Evolutionary conservation across 2,797 vertebrate species (phyloP).

Genomic region (Capromys pilorides): DNA sequence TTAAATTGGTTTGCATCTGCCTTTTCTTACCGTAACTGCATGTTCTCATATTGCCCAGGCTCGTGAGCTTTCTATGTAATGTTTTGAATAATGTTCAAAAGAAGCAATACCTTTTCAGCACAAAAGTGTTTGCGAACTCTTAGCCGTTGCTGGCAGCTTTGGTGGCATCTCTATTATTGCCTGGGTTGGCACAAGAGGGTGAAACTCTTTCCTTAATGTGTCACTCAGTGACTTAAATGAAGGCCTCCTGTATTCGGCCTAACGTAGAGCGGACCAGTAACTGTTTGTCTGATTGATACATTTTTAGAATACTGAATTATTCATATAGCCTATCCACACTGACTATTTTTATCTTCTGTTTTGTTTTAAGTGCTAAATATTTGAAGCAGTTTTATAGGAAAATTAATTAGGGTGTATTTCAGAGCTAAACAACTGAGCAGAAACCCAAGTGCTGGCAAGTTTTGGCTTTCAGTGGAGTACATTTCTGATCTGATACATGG

Average conservation of each 20-base stretch:
- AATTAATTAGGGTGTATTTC: conserved; percentile 53
- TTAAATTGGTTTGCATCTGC: conserved; percentile 1
- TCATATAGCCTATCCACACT: conserved; percentile 14
- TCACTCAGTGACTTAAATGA: conserved; percentile 55
- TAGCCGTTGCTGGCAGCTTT: not conserved
- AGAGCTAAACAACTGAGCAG: conserved; percentile 34
- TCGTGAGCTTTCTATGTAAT: conserved; percentile 8
- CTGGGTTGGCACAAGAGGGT: not conserved
- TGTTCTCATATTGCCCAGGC: not conserved
- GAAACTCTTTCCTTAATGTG: conserved; percentile 41
- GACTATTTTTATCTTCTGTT: conserved; percentile 58
- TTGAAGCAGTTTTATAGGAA: conserved; percentile 40
- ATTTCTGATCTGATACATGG: conserved; percentile 28
- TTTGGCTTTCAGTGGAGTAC: conserved; percentile 15
- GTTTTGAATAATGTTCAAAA: not conserved
- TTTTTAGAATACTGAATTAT: conserved; percentile 64
- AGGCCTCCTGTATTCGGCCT: not conserved
- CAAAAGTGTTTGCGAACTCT: conserved; percentile 28
- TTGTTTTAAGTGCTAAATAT: conserved; percentile 58
- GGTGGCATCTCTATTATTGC: not conserved
- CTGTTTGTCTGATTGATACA: not conserved
- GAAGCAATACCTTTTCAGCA: not conserved
- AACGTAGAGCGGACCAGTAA: conserved; percentile 25
- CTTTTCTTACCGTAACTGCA: conserved; percentile 13
- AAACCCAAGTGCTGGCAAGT: not conserved